Evolutionary conservation across 1,140 invertebrate genomes (phyloP), one percentile per base, ranked within the genome.

Genomic region (Ceratina australensis): DNA sequence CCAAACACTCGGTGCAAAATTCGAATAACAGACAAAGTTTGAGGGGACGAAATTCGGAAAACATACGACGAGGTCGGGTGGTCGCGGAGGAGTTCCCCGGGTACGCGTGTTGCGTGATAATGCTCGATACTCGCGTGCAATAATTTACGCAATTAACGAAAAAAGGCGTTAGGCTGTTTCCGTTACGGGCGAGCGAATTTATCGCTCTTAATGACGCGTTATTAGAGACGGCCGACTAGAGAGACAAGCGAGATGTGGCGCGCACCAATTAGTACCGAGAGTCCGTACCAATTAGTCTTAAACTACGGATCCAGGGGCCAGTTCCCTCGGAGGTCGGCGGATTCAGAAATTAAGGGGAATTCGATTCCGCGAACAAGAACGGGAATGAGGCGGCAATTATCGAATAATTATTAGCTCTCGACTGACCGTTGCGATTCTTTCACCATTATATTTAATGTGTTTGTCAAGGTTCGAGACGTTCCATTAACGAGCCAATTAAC

Each of bases 271-370:
- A 56, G 22, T 33, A 13, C 2, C 5, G 33, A 42, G 15, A 54
- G 61, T 56, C 28, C 20, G 63, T 20, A 42, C 61, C 61, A 74
- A 74, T 72, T 72, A 72, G 59, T 54, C 59, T 74, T 66, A 65
- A 33, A n/a, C 22, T n/a, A 8, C 61, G 16, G 60, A 64, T 52
- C 47, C 42, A 42, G 33, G 2, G 2, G 20, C 16, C 16, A n/a
- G 16, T 65, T 65, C 13, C 26, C 20, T 56, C 3, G 20, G 42
- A 26, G 22, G 52, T 61, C 24, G 71, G 61, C 13, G 20, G 15
- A 65, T 42, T 66, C 20, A 47, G 50, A 65, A 33, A 64, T 42
- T 65, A 42, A 65, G 60, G 49, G 10, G 33, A 42, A 42, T 3
- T 28, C 15, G 47, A 22, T 65, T 66, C 20, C 24, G 24, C 47